These are phyloP conservation scores for Lateolabrax maculatus DNA, from an alignment of 2,797 vertebrate genomes.

Conservation along the genomic window DNA sequence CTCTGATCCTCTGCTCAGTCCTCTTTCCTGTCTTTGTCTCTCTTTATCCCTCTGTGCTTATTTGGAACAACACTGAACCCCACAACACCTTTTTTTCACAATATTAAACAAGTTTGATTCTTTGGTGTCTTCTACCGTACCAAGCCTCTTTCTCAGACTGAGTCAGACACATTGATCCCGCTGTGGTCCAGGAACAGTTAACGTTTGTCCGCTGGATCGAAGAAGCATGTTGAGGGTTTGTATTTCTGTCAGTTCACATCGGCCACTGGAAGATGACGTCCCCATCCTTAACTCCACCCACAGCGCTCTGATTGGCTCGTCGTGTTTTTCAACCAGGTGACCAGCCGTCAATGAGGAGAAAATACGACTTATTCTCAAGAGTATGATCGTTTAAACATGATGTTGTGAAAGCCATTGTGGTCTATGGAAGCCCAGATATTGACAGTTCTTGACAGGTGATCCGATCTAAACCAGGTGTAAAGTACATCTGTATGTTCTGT, in stretches of 20 bases:
- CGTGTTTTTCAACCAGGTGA: too few species aligned
- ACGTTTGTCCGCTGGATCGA: not conserved
- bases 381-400: too few species aligned
- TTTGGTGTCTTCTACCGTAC: not conserved
- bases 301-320: too few species aligned
- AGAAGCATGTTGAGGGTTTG: not conserved
- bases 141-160: not conserved
- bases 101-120: not conserved
- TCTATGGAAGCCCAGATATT: too few species aligned
- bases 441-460: too few species aligned
- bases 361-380: too few species aligned
- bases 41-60: conserved; percentile 36
- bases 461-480: too few species aligned
- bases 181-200: not conserved
- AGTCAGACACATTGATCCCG: not conserved
- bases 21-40: conserved; percentile 31
- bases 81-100: not conserved
- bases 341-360: too few species aligned
- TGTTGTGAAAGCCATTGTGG: too few species aligned
- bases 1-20: conserved; percentile 51
- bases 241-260: not conserved
- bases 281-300: too few species aligned
- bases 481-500: too few species aligned
- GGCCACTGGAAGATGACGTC: too few species aligned
- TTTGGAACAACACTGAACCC: conserved; percentile 11